These are phyloP conservation scores for Corythaeola cristata DNA, from an alignment of 2,113 vertebrate species.

Conservation along the genomic window DNA sequence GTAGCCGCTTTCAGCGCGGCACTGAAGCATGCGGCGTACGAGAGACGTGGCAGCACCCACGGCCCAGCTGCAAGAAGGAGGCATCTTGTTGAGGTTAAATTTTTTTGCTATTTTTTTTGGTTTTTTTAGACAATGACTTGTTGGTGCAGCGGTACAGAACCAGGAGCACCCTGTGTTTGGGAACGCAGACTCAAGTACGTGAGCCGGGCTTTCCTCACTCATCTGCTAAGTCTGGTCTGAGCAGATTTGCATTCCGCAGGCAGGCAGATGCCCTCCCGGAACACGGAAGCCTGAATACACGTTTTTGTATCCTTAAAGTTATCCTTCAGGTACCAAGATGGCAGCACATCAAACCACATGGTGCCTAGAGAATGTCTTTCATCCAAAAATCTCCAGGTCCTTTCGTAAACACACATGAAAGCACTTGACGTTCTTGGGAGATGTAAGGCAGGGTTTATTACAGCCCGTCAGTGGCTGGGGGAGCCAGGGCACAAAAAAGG, in stretches of 20 bases:
- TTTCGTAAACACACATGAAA: not conserved
- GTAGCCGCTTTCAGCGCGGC: not conserved
- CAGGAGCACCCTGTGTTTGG: not conserved
- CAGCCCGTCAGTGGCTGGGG: not conserved
- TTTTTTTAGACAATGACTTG: not conserved
- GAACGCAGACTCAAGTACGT: not conserved
- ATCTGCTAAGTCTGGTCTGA: not conserved
- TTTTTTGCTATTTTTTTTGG: not conserved
- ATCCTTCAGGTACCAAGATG: not conserved
- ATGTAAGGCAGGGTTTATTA: not conserved
- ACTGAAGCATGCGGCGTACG: not conserved
- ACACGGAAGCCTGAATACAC: not conserved
- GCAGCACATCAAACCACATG: not conserved
- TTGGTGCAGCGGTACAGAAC: not conserved
- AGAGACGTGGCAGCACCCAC: not conserved
- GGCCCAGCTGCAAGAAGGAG: not conserved
- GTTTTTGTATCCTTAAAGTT: not conserved
- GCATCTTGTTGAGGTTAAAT: not conserved
- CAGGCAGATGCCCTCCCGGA: not conserved
- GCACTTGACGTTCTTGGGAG: not conserved
- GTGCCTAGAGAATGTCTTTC: not conserved
- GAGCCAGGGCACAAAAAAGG: not conserved
- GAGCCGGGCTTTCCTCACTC: not conserved
- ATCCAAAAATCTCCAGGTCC: not conserved
- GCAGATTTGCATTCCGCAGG: not conserved